Conservation (phyloP, 2,113 vertebrate genomes). For the Solenodon paradoxus region DNA sequence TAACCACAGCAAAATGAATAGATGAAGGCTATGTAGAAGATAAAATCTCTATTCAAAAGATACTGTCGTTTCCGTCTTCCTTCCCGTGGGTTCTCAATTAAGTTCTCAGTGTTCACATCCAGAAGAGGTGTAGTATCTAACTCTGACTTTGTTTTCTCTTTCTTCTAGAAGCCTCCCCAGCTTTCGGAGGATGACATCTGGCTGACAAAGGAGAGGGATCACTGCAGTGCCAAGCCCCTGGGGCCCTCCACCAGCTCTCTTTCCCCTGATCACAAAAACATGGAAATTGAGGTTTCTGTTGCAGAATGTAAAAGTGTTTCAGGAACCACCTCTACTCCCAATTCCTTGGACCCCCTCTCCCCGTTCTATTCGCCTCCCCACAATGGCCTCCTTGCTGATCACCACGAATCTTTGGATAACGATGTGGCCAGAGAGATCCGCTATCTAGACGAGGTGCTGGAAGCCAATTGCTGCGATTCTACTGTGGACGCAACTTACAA, state of each 20-base stretch:
- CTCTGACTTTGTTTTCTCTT: constrained; percentile 51
- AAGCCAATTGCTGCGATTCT: constrained; percentile 91
- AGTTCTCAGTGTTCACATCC: not conserved
- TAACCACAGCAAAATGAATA: not conserved
- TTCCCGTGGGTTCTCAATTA: not conserved
- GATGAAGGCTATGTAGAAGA: not conserved
- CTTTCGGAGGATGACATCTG: constrained; percentile 90
- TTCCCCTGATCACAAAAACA: constrained; percentile 84
- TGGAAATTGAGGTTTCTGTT: constrained; percentile 91
- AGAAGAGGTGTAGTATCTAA: not conserved
- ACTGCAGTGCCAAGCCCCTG: constrained; percentile 88
- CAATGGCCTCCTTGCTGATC: constrained; percentile 84
- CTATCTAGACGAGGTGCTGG: constrained; percentile 95
- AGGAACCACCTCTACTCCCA: constrained; percentile 74
- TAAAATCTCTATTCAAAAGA: not conserved
- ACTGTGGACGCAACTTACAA: constrained; percentile 88
- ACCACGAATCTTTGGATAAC: constrained; percentile 87
- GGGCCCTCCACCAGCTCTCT: constrained; percentile 87
- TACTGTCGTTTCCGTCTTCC: not conserved
- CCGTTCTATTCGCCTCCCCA: constrained; percentile 82
- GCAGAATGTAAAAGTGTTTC: constrained; percentile 84
- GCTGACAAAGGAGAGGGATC: constrained; percentile 83
- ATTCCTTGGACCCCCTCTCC: constrained; percentile 80
- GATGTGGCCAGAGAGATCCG: constrained; percentile 94
- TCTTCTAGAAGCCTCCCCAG: constrained; percentile 88